Base-by-base conservation (phyloP, 2,888 invertebrate genomes). In the Ophion ellenae region DNA sequence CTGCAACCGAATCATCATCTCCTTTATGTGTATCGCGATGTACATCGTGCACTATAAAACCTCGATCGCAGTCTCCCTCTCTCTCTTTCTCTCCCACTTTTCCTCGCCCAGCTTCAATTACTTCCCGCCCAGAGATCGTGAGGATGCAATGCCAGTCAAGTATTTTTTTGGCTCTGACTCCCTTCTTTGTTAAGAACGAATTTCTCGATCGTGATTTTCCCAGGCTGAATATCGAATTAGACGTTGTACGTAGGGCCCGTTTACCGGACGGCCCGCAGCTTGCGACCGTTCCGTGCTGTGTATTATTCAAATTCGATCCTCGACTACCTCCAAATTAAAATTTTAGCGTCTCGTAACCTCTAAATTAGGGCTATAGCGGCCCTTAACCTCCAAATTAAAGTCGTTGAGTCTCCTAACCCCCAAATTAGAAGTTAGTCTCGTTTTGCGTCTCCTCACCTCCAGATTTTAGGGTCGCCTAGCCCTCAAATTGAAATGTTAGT, bases 121-220 rank as follows among this genome's bases (percentile, higher is more conserved):
- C 80, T 77, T 86, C 77, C 67, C 86, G 66, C 45, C 74, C 67
- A 64, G 67, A 71, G 80, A 83, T 86, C 86, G 86, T 83, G 86
- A 83, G 80, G 74, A 64, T 83, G 83, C 83, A 73, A 85, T 83
- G 67, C 79, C 85, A 79, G 76, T 80, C 79, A 82, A 70, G 70
- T 36, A 45, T 57, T 57, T 67, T 45, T 77, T 71, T 80, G 28
- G 74, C 70, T 70, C 17, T 45, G 53, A 53, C 20, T 57, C 69
- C 53, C 57, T 61, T 70, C 70, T 71, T 45, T 28, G 32, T 70
- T 71, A 20, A 28, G 59, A 14, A 73, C 61, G 20, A 71, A 83
- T 73, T 80, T 81, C 73, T 73, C 67, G 40, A 73, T 77, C 77
- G 76, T 59, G 76, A n/a, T 74, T 80, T 85, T 78, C 77, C 73